Conservation (phyloP, 2,888 invertebrate species). For the Myopa tessellatipennis region DNA sequence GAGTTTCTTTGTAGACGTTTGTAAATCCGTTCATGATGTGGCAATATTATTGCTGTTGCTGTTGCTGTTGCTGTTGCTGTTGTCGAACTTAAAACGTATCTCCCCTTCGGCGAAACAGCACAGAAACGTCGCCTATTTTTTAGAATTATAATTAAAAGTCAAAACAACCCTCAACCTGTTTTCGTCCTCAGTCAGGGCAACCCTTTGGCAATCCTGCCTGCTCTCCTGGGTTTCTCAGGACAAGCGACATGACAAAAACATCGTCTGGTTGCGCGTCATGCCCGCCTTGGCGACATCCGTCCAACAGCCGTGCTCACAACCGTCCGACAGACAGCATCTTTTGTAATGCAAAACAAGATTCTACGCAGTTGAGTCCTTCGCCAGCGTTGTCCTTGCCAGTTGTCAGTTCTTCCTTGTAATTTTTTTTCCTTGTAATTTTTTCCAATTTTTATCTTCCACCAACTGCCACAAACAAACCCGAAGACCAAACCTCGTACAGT, state of each 20-base stretch:
- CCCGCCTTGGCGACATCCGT: not conserved
- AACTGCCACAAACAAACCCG: not conserved
- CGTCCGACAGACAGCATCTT: not conserved
- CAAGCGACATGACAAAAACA: too few relatives aligned
- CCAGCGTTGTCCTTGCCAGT: constrained; percentile 1
- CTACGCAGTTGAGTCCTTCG: not conserved
- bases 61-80: too few relatives aligned
- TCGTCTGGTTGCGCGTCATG: too few relatives aligned
- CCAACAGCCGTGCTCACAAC: not conserved
- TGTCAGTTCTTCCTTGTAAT: too few relatives aligned
- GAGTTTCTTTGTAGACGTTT: constrained; percentile 33
- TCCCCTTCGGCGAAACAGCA: too few relatives aligned
- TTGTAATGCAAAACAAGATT: not conserved
- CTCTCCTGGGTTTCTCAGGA: not conserved
- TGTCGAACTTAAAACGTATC: too few relatives aligned
- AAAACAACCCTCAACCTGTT: constrained; percentile 3
- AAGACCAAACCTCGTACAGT: not conserved
- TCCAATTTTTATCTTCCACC: not conserved
- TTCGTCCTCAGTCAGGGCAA: not conserved
- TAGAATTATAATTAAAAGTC: not conserved
- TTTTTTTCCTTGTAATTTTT: not conserved
- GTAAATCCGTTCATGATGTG: not conserved
- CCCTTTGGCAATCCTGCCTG: not conserved
- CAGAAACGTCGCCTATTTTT: too few relatives aligned
- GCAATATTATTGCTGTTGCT: not conserved